Evolutionary conservation across 2,113 vertebrate genomes (phyloP), one percentile per base, ranked within the genome.

Genomic region (Serinus canaria): DNA sequence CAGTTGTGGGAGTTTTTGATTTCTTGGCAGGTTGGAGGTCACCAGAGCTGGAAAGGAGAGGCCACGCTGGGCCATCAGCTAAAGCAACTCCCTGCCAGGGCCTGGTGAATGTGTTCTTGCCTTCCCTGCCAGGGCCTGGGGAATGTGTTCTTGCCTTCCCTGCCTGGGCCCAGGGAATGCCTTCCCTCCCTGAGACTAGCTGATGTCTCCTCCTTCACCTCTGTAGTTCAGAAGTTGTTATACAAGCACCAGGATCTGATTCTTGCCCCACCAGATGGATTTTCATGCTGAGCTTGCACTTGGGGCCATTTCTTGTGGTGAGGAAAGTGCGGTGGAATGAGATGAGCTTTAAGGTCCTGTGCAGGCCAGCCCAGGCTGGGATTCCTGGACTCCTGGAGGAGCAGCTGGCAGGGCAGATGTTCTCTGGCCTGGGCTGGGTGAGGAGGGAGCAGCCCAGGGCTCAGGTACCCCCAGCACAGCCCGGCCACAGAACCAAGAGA

Each of bases 11-110:
- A 17, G 25, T 68, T 39, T 15, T 7, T 46, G 20, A 18, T 41
- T 69, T 14, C 19, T n/a, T 23, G 28, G 23, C 25, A 50, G 35
- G 12, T 21, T 47, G 53, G 35, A 81, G 73, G 43, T 35, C 46
- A 27, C 60, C 53, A 17, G 52, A 68, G 4, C 24, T n/a, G 37
- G 63, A 60, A 67, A 7, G 27, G 28, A 4, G 22, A 23, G 64
- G 19, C 39, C 27, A 15, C 0, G 0, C 12, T 15, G 30, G 17
- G 77, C 27, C 35, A 16, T 20, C 31, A 31, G 69, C 59, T 66
- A 10, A 41, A 74, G 70, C 8, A 49, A 4, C 4, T 27, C 43
- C 15, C 43, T 28, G 68, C 9, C 44, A 6, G 22, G 55, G 56
- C 15, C 5, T 11, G 6, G 53, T 35, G 22, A 46, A 66, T 35